These are phyloP conservation scores for Dicranocentrus wangi DNA, from an alignment of 2,888 invertebrate species.

Conservation along the genomic window DNA sequence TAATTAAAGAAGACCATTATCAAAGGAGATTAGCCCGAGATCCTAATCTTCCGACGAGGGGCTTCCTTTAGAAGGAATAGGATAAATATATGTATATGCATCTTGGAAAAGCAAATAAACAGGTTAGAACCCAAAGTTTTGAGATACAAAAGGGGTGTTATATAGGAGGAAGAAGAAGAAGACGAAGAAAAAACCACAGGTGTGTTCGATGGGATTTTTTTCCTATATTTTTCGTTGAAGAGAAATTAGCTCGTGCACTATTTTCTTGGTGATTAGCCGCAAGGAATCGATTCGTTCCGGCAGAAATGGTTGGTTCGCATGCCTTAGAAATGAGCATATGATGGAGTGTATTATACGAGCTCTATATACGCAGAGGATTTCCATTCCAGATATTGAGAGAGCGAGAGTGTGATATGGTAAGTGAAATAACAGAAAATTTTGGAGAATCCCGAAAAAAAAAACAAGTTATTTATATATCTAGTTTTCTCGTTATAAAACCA, in stretches of 20 bases:
- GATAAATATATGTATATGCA: too few relatives aligned
- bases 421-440: conserved; percentile 15
- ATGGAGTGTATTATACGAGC: too few relatives aligned
- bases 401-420: not conserved
- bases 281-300: not conserved
- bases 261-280: conserved; percentile 7
- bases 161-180: too few relatives aligned
- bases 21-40: too few relatives aligned
- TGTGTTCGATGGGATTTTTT: conserved; percentile 18
- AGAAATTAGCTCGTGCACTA: not conserved
- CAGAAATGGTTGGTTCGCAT: not conserved
- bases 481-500: not conserved
- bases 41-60: too few relatives aligned
- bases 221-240: not conserved
- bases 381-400: conserved; percentile 8
- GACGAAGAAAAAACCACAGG: conserved; percentile 36
- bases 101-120: too few relatives aligned
- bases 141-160: not conserved
- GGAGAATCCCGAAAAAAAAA: not conserved
- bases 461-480: not conserved
- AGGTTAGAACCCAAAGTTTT: not conserved
- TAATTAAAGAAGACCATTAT: conserved; percentile 36
- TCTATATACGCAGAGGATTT: too few relatives aligned
- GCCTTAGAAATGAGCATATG: conserved; percentile 15
- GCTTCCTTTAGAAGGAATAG: too few relatives aligned